Percentiles rank a stretch among this genome's conserved stretches.
Conservation (phyloP, 2,113 vertebrate genomes). For the Formicarius rufipectus region DNA sequence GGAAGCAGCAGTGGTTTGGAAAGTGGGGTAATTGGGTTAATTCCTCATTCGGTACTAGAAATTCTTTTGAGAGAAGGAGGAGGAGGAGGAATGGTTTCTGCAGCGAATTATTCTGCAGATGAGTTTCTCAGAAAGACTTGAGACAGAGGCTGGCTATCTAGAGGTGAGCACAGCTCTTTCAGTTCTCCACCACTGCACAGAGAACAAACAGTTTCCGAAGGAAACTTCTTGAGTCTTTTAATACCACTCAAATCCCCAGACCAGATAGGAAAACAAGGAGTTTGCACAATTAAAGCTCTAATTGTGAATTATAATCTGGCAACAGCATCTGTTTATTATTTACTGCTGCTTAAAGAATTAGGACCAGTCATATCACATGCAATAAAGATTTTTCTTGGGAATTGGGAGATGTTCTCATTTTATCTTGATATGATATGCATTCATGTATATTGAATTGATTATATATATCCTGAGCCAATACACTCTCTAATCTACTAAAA, state of each 20-base stretch:
- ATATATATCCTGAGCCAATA: not conserved
- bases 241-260: not conserved
- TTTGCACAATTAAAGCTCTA: not conserved
- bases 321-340: conserved; percentile 46
- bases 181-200: not conserved
- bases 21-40: conserved; percentile 16
- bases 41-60: conserved; percentile 26
- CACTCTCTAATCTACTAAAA: conserved; percentile 24
- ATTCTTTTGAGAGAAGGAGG: not conserved
- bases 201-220: conserved; percentile 11
- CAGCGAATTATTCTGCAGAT: not conserved
- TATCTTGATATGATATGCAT: conserved; percentile 18
- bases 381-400: not conserved
- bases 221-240: not conserved
- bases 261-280: not conserved
- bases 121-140: not conserved
- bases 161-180: conserved; percentile 17
- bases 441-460: conserved; percentile 36
- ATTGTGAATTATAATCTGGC: conserved; percentile 28
- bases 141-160: not conserved
- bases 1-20: not conserved
- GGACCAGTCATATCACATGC: not conserved
- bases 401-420: not conserved
- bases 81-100: not conserved
- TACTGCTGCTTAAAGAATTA: conserved; percentile 44